A percentile compares a stretch with the other conserved stretches of the same genome.
Evolutionary conservation across 2,113 vertebrate species (phyloP).

Genomic region (Hoplias malabaricus): DNA sequence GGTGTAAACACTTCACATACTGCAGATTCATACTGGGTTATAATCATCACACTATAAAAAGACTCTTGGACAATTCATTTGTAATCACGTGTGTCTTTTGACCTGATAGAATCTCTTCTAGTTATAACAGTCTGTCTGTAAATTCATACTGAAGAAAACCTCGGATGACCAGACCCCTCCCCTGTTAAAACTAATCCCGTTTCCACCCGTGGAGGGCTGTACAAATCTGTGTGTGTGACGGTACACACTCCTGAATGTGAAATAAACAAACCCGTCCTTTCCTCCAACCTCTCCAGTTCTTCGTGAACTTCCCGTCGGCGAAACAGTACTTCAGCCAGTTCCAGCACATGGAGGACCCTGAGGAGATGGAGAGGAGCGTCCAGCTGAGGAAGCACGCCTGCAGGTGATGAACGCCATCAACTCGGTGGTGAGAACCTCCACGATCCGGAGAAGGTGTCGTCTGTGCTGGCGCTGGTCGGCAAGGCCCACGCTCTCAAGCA

Average conservation of each 20-base stretch:
- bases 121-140: too few relatives aligned
- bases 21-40: not conserved
- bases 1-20: not conserved
- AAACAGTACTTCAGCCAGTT: slow-evolving; percentile 99
- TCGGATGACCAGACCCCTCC: too few relatives aligned
- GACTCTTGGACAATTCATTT: too few relatives aligned
- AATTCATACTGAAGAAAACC: too few relatives aligned
- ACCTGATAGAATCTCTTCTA: too few relatives aligned
- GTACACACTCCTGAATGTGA: too few relatives aligned
- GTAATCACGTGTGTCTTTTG: too few relatives aligned
- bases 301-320: slow-evolving; percentile 92
- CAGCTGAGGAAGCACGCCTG: slow-evolving; percentile 87
- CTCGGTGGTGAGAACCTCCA: slow-evolving; percentile 89
- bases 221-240: too few relatives aligned
- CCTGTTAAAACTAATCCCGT: too few relatives aligned
- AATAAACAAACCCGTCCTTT: too few relatives aligned
- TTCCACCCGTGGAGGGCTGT: too few relatives aligned
- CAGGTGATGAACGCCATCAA: slow-evolving; percentile 83
- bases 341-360: slow-evolving; percentile 75
- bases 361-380: slow-evolving; percentile 76
- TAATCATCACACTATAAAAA: too few relatives aligned
- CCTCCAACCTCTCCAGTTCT: slow-evolving; percentile 76
- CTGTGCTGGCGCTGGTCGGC: slow-evolving; percentile 87
- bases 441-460: slow-evolving; percentile 89
- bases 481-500: slow-evolving; percentile 93